Base-by-base conservation (phyloP, 92 coral and sea anemone genomes). In the Phenganax stokvisi region DNA sequence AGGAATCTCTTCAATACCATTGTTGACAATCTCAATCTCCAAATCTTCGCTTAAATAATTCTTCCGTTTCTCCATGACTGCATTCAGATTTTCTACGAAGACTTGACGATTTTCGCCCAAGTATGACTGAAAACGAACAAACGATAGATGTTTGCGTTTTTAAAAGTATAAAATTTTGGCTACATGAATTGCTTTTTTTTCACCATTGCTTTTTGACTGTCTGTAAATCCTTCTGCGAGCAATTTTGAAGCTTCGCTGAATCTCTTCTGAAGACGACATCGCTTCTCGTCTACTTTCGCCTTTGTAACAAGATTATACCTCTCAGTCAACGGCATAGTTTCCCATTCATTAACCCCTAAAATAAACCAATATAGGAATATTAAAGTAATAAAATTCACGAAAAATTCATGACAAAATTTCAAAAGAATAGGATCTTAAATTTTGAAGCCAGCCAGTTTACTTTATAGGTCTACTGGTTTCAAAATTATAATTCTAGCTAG, bases 101-200 rank as follows among this genome's bases (percentile, higher is more conserved):
- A 88, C 86, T 74, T 94, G 97, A 10, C 98, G 94, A 81, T 94
- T 92, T 77, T 94, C 98, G 1, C 98, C 98, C 59, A 94, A 86
- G 31, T 88, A 71, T 0, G 96, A 87, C 98, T 92, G 56, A 7
- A 85, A 0, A 55, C 31, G 51, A 6, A 10, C 31, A 7, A 71
- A 1, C 2, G 52, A 7, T 59, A 73, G 47, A 37, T 12, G 65
- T 13, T 59, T 12, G 25, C 65, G 65, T 59, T 13, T 59, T 13
- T 13, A 12, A 1, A 59, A 1, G 65, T 59, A 7, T 59, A 59
- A 59, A 59, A 59, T 1, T 59, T 12, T 12, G 65, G 65, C 25
- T 12, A 59, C 16, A 20, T 59, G 65, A 59, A 3, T 37, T 37
- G 5, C 47, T 37, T 37, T 37, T 20, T 37, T 5, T 37, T 83